Base-by-base conservation (phyloP, 2,888 invertebrate species). In the Drosophila crucigera region DNA sequence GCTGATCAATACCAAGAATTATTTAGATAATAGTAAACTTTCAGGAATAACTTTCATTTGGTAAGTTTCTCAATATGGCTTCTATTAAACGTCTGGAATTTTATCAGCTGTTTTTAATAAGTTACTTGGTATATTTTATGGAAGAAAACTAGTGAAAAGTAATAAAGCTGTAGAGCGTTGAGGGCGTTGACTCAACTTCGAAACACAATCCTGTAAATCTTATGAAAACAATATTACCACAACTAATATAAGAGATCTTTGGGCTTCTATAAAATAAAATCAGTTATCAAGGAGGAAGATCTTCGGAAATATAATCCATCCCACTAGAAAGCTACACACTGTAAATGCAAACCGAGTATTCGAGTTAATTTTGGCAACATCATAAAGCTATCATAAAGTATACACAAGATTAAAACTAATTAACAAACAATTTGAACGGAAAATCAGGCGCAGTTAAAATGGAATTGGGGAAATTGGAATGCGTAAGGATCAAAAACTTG, bases 371-470 rank as follows among this genome's bases (percentile, higher is more conserved):
- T 76, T 89, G 87, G 80, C 74, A 73, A 77, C 53, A 52, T 47
- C 61, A 73, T 66, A 73, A 60, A 50, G 68, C 68, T 68, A 56
- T 66, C 47, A 35, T 55, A 55, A 37, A 54, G 25, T 22, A 39
- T 67, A 68, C 55, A 68, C 22, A 68, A n/a, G 60, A 70, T 66
- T 89, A 85, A 82, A 82, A 89, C 85, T 85, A 91, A 78, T 88
- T 73, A 90, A 91, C 86, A 81, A 80, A 80, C 84, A 74, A 73
- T 88, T 88, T 83, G 78, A 89, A 87, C 83, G 78, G 58, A 90
- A 87, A 78, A 68, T 33, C 85, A 85, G 75, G 75, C 74, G 76
- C 75, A 67, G 31, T 47, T 65, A 30, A 37, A 60, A 58, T 53
- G 19, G 31, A 67, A 54, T 19, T 30, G 10, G 31, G 2, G 41